Conservation (phyloP, 1,140 invertebrate species). For the Magallana ariakensis region DNA sequence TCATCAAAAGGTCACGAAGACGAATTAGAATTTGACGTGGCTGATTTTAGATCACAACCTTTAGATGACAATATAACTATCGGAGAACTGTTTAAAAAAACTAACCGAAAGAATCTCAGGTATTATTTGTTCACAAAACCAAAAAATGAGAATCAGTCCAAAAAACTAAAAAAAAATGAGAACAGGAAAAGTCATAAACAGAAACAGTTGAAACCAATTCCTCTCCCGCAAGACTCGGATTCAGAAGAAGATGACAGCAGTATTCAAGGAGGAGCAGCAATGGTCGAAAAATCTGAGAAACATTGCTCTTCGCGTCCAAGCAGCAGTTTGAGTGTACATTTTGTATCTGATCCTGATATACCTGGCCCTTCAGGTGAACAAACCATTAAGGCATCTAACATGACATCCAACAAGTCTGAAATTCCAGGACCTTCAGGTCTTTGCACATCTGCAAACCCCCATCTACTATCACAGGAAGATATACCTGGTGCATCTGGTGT, state of each 20-base stretch:
- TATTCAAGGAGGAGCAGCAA: too few relatives aligned
- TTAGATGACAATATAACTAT: background rate
- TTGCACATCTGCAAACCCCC: background rate
- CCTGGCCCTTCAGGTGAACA: conserved; percentile 13
- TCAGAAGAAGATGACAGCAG: too few relatives aligned
- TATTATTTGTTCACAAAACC: conserved; percentile 10
- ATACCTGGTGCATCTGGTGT: background rate
- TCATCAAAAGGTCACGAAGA: background rate
- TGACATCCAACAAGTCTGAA: background rate
- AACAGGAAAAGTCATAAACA: background rate
- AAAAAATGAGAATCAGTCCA: conserved; percentile 13
- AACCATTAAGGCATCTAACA: background rate
- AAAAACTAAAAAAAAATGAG: background rate
- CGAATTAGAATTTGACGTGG: background rate
- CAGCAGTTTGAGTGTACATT: too few relatives aligned
- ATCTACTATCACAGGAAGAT: background rate
- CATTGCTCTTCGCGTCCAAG: too few relatives aligned
- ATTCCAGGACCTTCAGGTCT: conserved; percentile 25
- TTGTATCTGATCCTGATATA: background rate
- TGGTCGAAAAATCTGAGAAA: too few relatives aligned
- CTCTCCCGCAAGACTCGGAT: too few relatives aligned
- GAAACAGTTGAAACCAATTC: too few relatives aligned
- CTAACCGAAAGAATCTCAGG: background rate
- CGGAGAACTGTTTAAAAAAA: background rate
- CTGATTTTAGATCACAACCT: background rate